Evolutionary conservation across 2,888 invertebrate genomes (phyloP), one percentile per base, ranked within the genome.

Genomic region (Argyresthia albistria): DNA sequence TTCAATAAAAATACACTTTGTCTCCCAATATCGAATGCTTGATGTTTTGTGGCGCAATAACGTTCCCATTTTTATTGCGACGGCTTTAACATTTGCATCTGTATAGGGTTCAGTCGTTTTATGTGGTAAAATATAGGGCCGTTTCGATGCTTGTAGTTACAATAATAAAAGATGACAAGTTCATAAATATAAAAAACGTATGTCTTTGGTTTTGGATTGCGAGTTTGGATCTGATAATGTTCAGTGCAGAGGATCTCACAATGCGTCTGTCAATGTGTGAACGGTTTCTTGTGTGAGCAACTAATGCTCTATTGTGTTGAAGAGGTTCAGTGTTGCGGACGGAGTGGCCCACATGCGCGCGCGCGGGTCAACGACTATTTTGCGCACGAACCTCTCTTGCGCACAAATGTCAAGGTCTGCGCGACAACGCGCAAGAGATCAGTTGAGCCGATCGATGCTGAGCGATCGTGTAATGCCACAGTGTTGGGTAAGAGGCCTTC

Each of bases 21-120:
- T 70, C 67, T 71, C 67, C 68, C 69, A 67, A 77, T 70, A 79
- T 74, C 73, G 73, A 72, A 74, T 67, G 70, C 74, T 78, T 81
- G 80, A 80, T 76, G 79, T 77, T 76, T 74, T 72, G 70, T 75
- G 70, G 71, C 73, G 73, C 77, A 70, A 81, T 84, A 84, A 81
- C 73, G 60, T 81, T 75, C 75, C 64, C 67, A 75, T 72, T 77
- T 84, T 84, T 84, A 86, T 83, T 70, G 78, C 59, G 74, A 67
- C 67, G 67, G 72, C 76, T 73, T 70, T 69, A 64, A 58, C 73
- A 83, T 86, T 84, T 81, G 80, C 82, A 83, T 83, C 70, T 80
- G 68, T 77, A 79, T 82, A 73, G 75, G 67, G 67, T 59, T 68
- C 73, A 78, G 36, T 48, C 48, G 35, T 43, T 51, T 51, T 51